A percentile compares a stretch with the other conserved stretches of the same genome.
These are phyloP conservation scores for Ctenochaetus hawaiiensis DNA, from an alignment of 2,797 vertebrate genomes.

Conservation along the genomic window DNA sequence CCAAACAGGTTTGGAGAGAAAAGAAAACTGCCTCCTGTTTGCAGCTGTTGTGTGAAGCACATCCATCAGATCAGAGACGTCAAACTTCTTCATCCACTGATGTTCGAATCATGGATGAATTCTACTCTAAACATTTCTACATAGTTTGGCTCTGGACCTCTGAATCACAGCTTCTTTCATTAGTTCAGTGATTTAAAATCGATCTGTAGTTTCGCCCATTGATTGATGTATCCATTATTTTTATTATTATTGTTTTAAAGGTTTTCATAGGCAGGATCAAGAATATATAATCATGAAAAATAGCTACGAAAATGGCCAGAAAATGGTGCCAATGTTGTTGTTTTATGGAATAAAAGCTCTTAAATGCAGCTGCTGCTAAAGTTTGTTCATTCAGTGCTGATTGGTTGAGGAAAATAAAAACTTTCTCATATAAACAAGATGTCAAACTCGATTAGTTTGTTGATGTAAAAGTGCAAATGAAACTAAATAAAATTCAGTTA, in stretches of 20 bases:
- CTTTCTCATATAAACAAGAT: neutral
- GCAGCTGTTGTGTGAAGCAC: neutral
- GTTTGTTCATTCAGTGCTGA: neutral
- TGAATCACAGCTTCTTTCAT: neutral
- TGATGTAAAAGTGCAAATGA: neutral
- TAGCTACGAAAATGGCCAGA: neutral
- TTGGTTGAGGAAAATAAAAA: neutral
- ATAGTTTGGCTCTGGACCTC: neutral
- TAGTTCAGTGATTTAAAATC: neutral
- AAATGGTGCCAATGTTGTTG: too few species aligned
- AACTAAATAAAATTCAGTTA: neutral
- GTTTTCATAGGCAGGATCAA: neutral
- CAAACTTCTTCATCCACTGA: neutral
- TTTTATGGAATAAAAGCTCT: neutral
- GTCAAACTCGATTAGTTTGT: neutral
- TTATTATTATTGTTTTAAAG: too few species aligned
- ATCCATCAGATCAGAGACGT: neutral
- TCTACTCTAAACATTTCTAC: neutral
- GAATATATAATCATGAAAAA: neutral
- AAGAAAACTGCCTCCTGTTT: constrained; percentile 4
- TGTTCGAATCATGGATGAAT: neutral
- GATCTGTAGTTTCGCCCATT: neutral
- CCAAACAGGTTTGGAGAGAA: neutral
- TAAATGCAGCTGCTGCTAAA: neutral
- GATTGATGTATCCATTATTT: neutral